Evolutionary conservation across 1,140 invertebrate genomes (phyloP).

Genomic region (Heliconius nattereri): DNA sequence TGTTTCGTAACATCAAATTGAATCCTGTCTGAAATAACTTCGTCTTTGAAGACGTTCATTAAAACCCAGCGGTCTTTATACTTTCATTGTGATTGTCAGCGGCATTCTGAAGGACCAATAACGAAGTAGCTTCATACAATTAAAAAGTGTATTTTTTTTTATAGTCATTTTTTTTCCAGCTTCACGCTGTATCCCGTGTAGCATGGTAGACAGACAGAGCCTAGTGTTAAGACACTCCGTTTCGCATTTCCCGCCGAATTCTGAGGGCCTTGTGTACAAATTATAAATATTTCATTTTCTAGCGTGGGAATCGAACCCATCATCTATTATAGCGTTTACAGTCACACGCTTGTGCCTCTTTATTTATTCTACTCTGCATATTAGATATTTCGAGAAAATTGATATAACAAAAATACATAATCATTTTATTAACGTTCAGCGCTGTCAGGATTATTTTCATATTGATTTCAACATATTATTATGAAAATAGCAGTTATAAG

Average conservation of each 20-base stretch:
- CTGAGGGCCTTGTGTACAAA: no score
- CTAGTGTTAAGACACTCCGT: no score
- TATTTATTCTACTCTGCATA: no score
- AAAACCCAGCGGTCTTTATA: not conserved
- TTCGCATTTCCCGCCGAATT: no score
- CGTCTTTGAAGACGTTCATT: constrained; percentile 20
- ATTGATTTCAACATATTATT: not conserved
- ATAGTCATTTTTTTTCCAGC: no score
- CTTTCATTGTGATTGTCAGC: not conserved
- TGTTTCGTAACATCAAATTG: constrained; percentile 19
- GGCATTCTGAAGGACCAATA: not conserved
- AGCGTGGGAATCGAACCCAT: no score
- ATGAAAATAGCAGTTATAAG: not conserved
- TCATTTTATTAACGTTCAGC: not conserved
- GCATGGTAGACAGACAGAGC: no score
- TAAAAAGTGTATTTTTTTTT: not conserved
- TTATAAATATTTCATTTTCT: no score
- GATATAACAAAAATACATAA: not conserved
- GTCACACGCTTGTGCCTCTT: no score
- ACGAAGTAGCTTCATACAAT: not conserved
- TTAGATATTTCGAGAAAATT: no score
- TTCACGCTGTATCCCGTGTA: no score
- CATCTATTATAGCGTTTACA: no score
- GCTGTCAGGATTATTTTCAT: not conserved
- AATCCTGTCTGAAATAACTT: constrained; percentile 12